Conservation (phyloP, 2,113 vertebrate species). For the Sciurus niger region DNA sequence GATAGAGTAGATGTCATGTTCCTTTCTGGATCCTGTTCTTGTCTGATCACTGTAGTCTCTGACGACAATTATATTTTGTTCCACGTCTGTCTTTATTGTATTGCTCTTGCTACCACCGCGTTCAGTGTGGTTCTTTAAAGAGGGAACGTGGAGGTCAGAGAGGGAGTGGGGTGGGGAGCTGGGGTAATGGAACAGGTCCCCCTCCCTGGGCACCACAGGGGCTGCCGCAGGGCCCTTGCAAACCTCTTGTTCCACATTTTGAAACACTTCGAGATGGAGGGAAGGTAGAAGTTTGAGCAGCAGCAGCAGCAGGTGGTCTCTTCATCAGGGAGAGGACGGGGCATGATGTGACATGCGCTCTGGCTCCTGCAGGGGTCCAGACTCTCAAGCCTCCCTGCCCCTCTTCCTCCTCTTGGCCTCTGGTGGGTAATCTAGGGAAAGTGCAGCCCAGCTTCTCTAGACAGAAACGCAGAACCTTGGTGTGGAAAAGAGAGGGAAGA, state of each 20-base stretch:
- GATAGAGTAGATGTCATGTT: not conserved
- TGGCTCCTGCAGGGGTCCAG: not conserved
- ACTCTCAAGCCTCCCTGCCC: not conserved
- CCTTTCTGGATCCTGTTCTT: not conserved
- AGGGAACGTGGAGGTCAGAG: not conserved
- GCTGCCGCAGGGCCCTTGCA: not conserved
- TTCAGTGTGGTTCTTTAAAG: conserved; percentile 43
- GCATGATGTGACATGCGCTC: fast-evolving
- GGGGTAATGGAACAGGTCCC: not conserved
- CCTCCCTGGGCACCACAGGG: not conserved
- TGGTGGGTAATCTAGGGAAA: not conserved
- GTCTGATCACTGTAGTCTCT: not conserved
- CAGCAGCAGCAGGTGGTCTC: not conserved
- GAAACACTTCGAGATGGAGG: not conserved
- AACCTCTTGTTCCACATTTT: not conserved
- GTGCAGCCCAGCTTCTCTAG: not conserved
- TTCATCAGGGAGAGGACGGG: not conserved
- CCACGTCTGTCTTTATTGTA: not conserved
- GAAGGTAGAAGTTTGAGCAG: not conserved
- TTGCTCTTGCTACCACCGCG: conserved; percentile 10
- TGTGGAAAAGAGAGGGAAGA: not conserved
- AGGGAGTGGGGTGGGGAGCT: not conserved
- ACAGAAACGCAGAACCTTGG: not conserved
- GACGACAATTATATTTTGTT: not conserved
- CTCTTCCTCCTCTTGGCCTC: not conserved